Evolutionary conservation across 2,888 invertebrate species (phyloP).

Genomic region (Drosophila basisetae): DNA sequence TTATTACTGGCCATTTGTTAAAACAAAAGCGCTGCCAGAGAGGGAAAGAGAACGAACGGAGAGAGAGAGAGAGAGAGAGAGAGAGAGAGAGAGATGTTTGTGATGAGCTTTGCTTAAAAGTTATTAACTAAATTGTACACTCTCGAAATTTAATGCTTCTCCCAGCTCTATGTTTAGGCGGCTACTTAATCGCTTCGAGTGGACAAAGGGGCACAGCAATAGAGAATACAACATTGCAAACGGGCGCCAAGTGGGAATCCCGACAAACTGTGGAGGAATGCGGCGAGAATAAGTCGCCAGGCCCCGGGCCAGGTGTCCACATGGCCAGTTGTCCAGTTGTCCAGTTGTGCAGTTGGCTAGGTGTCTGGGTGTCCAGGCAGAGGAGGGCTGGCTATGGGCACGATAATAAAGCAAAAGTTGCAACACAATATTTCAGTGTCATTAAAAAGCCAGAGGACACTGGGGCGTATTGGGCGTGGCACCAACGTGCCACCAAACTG

Average conservation of each 20-base stretch:
- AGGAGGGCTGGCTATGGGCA: conserved; percentile 24
- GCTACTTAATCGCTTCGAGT: conserved; percentile 66
- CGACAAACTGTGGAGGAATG: not conserved
- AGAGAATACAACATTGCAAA: conserved; percentile 11
- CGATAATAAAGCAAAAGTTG: conserved; percentile 65
- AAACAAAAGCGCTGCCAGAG: conserved; percentile 52
- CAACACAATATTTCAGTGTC: conserved; percentile 71
- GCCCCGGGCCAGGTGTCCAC: conserved; percentile 7
- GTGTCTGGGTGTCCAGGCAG: conserved; percentile 6
- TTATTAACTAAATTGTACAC: conserved; percentile 72
- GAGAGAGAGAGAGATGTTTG: conserved; percentile 41
- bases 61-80: not conserved
- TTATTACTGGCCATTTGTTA: conserved; percentile 72
- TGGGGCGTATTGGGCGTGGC: conserved; percentile 32
- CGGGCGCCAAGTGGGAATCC: conserved; percentile 11
- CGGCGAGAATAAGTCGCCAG: conserved; percentile 10
- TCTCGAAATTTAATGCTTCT: conserved; percentile 58
- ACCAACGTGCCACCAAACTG: conserved; percentile 14
- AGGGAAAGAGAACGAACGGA: not conserved
- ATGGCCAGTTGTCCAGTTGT: not conserved
- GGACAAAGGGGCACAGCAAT: conserved; percentile 1
- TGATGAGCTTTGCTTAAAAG: conserved; percentile 68
- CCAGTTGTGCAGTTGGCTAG: conserved; percentile 6
- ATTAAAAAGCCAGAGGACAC: conserved; percentile 48
- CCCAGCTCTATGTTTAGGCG: conserved; percentile 41